A percentile compares a stretch with the other conserved stretches of the same genome.
Conservation (phyloP, 1,140 invertebrate genomes). For the Laupala kohalensis region DNA sequence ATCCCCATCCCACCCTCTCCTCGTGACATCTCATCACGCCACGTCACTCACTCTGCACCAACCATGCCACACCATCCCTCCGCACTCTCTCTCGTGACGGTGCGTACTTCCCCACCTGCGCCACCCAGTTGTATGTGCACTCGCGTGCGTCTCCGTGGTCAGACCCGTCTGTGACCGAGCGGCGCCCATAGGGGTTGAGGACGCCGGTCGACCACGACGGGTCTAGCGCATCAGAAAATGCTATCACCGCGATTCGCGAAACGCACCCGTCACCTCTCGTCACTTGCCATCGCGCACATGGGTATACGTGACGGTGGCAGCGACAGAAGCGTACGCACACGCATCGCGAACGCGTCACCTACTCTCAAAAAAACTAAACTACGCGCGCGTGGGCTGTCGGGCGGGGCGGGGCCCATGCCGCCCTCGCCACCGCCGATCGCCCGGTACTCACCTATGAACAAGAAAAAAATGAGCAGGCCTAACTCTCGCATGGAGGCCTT, state of each 20-base stretch:
- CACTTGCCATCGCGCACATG: too few relatives aligned
- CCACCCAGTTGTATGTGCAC: not conserved
- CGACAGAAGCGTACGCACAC: not conserved
- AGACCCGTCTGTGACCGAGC: too few relatives aligned
- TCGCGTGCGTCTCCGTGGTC: too few relatives aligned
- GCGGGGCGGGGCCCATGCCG: not conserved
- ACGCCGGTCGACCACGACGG: too few relatives aligned
- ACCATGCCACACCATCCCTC: not conserved
- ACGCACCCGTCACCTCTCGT: not conserved
- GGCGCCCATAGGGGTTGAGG: too few relatives aligned
- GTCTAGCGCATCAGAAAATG: not conserved
- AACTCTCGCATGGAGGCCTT: conserved; percentile 99
- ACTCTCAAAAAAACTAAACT: not conserved
- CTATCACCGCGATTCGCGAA: not conserved
- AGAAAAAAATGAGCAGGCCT: conserved; percentile 99
- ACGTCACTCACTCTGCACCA: not conserved
- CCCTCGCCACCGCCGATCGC: not conserved
- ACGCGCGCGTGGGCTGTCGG: not conserved
- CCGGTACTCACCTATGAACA: conserved; percentile 86
- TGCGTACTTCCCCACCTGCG: too few relatives aligned
- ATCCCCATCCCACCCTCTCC: not conserved
- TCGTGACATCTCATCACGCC: not conserved
- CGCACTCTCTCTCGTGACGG: not conserved
- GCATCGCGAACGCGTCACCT: not conserved
- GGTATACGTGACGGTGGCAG: not conserved